Base-by-base conservation (phyloP, 2,888 invertebrate genomes). In the Amphipoea oculea region DNA sequence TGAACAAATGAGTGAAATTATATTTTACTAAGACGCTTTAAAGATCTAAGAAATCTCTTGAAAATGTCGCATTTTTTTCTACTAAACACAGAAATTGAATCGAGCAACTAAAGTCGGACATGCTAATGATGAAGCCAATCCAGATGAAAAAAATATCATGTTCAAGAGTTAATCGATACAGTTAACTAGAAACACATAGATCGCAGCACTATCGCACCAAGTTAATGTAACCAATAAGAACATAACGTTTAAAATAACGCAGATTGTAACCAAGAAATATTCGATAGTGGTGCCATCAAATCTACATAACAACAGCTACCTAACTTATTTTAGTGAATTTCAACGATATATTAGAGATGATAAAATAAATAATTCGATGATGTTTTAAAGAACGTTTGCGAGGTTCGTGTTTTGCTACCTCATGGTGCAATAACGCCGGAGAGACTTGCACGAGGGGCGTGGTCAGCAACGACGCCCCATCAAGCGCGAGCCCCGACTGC, bases 371-470 rank as follows among this genome's bases (percentile, higher is more conserved):
- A 65, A 36, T 42, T 60, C 51, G 57, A 78, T 77, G 23, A 62
- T 17, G n/a, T 54, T 48, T 36, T 42, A 65, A 36, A 20, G 42
- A 77, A 70, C 45, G 29, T 76, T 70, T 68, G 69, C 67, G 84
- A 81, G 88, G 82, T 81, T 82, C 73, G 73, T 76, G 67, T 51
- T 62, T 63, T 63, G 88, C 94, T 95, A 96, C 95, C 94, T 96
- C 95, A 77, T 93, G 94, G 84, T 93, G 94, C 86, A 95, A 91
- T 79, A 95, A 83, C 81, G 94, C 92, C 86, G 96, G 93, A 60
- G 95, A 91, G 85, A 96, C 92, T 79, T 96, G 96, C 86, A 97
- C 92, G 84, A 96, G 91, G 66, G 96, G 94, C 89, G 96, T 86
- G 78, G 94, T 85, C 88, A 96, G 92, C 90, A 96, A 91, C 86